These are phyloP conservation scores for Delphinapterus leucas DNA, from an alignment of 2,113 vertebrate species.

Conservation along the genomic window DNA sequence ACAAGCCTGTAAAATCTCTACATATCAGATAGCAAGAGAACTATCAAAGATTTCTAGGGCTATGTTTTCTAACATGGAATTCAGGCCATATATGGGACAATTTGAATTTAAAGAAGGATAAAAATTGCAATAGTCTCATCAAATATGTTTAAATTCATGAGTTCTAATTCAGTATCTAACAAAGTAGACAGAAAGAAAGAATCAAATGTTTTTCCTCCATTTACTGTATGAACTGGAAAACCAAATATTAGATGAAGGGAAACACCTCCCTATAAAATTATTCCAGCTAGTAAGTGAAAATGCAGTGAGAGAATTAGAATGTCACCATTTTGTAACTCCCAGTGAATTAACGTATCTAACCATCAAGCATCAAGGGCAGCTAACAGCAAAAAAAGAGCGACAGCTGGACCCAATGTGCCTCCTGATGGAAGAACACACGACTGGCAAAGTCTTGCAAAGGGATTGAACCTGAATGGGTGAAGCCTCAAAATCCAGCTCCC, in stretches of 20 bases:
- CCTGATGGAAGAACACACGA: neutral
- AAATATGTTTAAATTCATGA: constrained; percentile 22
- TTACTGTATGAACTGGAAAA: neutral
- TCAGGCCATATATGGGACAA: neutral
- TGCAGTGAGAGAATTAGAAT: neutral
- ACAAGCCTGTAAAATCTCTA: neutral
- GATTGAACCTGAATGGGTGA: accelerated
- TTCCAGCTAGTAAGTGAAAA: neutral
- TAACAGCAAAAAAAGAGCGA: neutral
- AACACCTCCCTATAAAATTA: neutral
- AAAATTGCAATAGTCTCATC: neutral
- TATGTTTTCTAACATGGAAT: neutral
- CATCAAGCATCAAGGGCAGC: no score
- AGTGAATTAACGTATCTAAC: neutral
- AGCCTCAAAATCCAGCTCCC: neutral
- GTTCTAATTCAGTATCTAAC: neutral
- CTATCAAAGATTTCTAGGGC: neutral
- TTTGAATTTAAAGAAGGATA: constrained; percentile 41
- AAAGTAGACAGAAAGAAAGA: neutral
- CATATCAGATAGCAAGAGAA: neutral
- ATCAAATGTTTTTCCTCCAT: neutral
- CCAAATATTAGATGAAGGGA: neutral
- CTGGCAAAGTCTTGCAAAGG: neutral
- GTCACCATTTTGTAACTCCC: neutral
- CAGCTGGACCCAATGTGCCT: neutral